These are phyloP conservation scores for Syrmaticus mikado DNA, from an alignment of 2,113 vertebrate species.

Conservation along the genomic window DNA sequence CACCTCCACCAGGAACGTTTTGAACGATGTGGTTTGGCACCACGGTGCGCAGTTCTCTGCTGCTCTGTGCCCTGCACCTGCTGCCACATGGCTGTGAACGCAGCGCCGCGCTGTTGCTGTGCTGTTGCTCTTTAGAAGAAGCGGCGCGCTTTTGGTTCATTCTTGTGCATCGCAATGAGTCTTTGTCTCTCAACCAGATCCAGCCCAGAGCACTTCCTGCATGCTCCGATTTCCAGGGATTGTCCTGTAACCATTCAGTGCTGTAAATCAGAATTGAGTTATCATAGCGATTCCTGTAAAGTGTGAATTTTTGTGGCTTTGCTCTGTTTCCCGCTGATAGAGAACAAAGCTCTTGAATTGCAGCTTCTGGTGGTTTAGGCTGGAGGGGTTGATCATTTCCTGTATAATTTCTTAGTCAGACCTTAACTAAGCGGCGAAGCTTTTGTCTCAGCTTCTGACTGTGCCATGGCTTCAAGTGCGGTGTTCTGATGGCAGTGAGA, in stretches of 20 bases:
- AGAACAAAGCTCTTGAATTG: conserved; percentile 58
- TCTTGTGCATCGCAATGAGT: accelerated
- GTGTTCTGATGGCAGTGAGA: not conserved
- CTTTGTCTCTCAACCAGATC: not conserved
- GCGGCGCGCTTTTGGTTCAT: accelerated
- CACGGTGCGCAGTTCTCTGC: not conserved
- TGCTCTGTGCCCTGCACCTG: not conserved
- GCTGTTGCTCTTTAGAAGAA: accelerated
- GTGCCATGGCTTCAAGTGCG: not conserved
- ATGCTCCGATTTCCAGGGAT: conserved; percentile 43
- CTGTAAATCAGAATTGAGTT: conserved; percentile 19
- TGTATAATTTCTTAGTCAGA: conserved; percentile 70
- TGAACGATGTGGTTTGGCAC: not conserved
- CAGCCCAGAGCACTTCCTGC: not conserved
- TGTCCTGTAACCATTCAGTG: not conserved
- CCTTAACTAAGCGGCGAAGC: conserved; percentile 61
- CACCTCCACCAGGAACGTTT: not conserved
- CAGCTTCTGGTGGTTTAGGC: conserved; percentile 48
- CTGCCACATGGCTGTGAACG: not conserved
- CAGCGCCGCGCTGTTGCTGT: no score
- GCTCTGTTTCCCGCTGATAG: conserved; percentile 44
- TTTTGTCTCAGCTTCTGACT: conserved; percentile 32
- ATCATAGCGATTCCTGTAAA: conserved; percentile 15
- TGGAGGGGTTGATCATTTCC: conserved; percentile 65
- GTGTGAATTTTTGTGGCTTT: conserved; percentile 62